Evolutionary conservation across 2,113 vertebrate genomes (phyloP), one percentile per base, ranked within the genome.

Genomic region (Chitala chitala): DNA sequence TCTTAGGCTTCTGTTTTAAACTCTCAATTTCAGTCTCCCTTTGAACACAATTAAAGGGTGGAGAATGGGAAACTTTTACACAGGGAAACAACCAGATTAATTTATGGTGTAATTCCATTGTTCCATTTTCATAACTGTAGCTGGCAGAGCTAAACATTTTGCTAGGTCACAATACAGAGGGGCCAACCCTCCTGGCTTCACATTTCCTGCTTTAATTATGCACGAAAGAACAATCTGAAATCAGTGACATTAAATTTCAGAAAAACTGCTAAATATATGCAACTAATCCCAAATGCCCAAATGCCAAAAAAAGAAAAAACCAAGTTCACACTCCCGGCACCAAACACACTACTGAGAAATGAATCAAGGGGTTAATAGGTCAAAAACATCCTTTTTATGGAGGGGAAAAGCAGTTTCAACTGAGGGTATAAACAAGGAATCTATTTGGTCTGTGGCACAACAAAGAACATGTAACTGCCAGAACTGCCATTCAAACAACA

Each of bases 381-480:
- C 64, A 68, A 68, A 66, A 20, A 10, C 64, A 66, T 66, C 59
- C 59, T 63, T 63, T 63, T 59, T 44, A 42, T 66, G 15, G 38
- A 12, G 42, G 12, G 64, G 42, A 48, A 63, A 46, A 48, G 29
- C 24, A 68, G 53, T 55, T 55, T n/a, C 51, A 54, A 54, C 51
- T 17, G 6, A 54, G 3, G 20, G 51, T n/a, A 54, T 54, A 44
- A 66, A 44, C 6, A 38, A 42, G 61, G 33, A 36, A 20, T 65
- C 33, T 31, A 40, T 20, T 66, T n/a, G 36, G 4, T 20, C 40
- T 42, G 38, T 36, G 17, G 36, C 36, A 66, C 36, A 44, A n/a
- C 2, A 8, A 20, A 36, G 64, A 42, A 10, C 22, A 44, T 46
- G 64, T 66, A 66, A 22, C 64, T 66, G 64, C 38, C 64, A 66